These are phyloP conservation scores for Ctenopoma multispine DNA, from an alignment of 2,797 vertebrate species.

Conservation along the genomic window DNA sequence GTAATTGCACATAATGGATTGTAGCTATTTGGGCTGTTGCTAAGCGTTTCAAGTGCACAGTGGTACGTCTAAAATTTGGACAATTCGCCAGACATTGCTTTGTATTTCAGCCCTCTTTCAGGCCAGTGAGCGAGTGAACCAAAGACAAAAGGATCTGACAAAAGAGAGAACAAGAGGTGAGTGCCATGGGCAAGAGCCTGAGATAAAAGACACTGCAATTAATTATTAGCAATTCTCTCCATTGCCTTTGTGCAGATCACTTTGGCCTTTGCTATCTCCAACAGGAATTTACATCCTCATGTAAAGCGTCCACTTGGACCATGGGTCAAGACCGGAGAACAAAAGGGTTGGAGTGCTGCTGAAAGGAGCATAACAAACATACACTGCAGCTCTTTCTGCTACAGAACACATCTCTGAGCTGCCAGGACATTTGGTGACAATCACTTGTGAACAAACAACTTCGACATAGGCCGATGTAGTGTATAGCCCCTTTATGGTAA, in stretches of 20 bases:
- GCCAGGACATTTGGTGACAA: conserved; percentile 11
- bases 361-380: conserved; percentile 47
- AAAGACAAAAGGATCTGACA: conserved; percentile 51
- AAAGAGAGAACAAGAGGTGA: conserved; percentile 48
- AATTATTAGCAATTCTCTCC: conserved; percentile 60
- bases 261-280: conserved; percentile 30
- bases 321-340: conserved; percentile 61
- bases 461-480: background rate
- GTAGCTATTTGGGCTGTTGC: background rate
- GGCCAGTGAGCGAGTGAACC: conserved; percentile 17
- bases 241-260: conserved; percentile 50
- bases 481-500: background rate
- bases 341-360: conserved; percentile 48
- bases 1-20: conserved; percentile 32
- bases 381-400: background rate
- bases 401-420: conserved; percentile 10
- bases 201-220: conserved; percentile 56
- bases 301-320: conserved; percentile 42
- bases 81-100: conserved; percentile 35
- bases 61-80: conserved; percentile 14
- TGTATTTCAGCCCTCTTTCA: conserved; percentile 33
- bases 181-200: conserved; percentile 9
- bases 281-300: conserved; percentile 34
- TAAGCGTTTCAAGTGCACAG: conserved; percentile 14
- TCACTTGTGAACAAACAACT: background rate